phyloP scores from a whole-genome alignment of 1,140 invertebrate species.

The Chelonus insularis region DNA sequence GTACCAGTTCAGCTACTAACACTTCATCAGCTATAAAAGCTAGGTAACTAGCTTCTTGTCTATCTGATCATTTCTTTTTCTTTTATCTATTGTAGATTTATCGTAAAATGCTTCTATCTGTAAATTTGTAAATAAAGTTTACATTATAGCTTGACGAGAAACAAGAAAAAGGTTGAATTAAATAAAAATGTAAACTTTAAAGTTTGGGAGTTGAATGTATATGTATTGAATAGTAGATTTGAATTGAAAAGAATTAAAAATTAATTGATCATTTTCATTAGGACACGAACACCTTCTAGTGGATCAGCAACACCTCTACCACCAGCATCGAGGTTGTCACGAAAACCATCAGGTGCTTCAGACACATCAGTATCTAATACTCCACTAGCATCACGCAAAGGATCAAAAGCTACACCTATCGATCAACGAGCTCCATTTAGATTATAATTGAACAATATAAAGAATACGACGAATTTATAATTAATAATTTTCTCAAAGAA shows the following conservation, averaged over 20 bases:
- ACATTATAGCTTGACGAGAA: too few relatives aligned
- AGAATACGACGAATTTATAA: constrained; percentile 9
- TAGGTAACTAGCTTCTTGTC: constrained; percentile 48
- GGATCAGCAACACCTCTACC: constrained; percentile 71
- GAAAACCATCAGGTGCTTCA: constrained; percentile 70
- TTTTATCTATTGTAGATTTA: constrained; percentile 8
- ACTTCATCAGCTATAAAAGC: constrained; percentile 53
- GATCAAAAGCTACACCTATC: constrained; percentile 62
- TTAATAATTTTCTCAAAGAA: not conserved
- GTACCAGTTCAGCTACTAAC: constrained; percentile 58
- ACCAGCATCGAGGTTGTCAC: constrained; percentile 65
- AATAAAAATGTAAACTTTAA: not conserved
- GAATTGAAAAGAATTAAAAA: too few relatives aligned
- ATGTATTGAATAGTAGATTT: too few relatives aligned
- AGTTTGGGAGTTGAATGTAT: not conserved
- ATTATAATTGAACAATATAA: constrained; percentile 56
- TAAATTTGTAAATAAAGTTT: too few relatives aligned
- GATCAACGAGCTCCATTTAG: constrained; percentile 69
- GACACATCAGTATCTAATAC: constrained; percentile 61
- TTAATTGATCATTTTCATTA: constrained; percentile 27
- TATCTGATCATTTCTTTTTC: constrained; percentile 29
- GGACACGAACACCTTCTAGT: constrained; percentile 70
- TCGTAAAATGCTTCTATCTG: not conserved
- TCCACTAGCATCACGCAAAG: constrained; percentile 53
- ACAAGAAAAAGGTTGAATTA: not conserved